Conservation (phyloP, 2,113 vertebrate species). For the Macrotis lagotis region DNA sequence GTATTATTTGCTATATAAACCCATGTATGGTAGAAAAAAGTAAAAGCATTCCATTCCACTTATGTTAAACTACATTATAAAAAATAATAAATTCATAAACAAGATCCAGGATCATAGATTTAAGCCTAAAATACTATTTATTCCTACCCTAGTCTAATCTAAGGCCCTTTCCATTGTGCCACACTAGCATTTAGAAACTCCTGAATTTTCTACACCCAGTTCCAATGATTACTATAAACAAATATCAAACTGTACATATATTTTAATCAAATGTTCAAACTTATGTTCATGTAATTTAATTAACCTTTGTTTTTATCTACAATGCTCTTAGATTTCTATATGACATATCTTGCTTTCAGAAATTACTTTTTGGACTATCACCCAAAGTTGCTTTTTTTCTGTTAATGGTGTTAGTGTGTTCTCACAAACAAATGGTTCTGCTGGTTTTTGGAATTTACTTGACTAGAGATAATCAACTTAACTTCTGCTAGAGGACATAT, state of each 20-base stretch:
- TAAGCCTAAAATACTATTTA: background rate
- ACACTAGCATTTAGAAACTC: background rate
- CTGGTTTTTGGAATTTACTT: background rate
- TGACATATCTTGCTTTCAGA: background rate
- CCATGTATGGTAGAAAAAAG: background rate
- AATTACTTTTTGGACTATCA: background rate
- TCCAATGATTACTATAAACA: background rate
- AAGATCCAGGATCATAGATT: background rate
- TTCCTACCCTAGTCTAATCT: background rate
- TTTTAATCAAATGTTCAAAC: background rate
- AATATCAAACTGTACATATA: background rate
- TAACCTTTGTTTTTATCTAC: background rate
- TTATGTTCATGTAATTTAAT: background rate
- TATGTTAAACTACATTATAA: background rate
- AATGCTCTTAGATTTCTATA: background rate
- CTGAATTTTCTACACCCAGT: background rate
- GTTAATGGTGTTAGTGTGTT: background rate
- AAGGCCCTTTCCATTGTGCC: background rate
- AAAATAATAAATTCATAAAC: background rate
- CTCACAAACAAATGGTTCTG: background rate
- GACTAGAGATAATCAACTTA: background rate
- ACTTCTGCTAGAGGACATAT: background rate
- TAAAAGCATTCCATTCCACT: background rate
- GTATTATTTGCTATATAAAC: background rate
- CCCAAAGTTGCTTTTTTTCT: background rate